phyloP scores from a whole-genome alignment of 2,888 invertebrate species.

The Thera britannica region DNA sequence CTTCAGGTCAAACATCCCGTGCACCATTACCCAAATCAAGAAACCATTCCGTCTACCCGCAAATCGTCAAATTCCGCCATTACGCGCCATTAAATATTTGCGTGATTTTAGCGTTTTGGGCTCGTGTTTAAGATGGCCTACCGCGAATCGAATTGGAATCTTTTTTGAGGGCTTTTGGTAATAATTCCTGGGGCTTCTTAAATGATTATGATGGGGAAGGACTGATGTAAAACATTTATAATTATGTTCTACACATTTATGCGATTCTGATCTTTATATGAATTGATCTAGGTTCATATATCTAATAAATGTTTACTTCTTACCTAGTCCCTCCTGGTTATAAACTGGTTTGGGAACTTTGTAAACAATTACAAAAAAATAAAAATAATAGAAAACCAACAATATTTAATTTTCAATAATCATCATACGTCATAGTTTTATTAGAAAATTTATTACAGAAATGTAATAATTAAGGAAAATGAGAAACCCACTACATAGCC shows the following conservation, averaged over 20 bases:
- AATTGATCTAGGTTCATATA: no score
- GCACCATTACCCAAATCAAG: slow-evolving; percentile 40
- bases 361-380: no score
- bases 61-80: slow-evolving; percentile 41
- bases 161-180: slow-evolving; percentile 5
- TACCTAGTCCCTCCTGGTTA: no score
- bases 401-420: no score
- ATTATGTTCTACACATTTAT: background rate
- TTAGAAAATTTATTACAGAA: no score
- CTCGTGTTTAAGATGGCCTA: slow-evolving; percentile 13
- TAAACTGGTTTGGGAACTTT: no score
- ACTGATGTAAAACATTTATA: background rate
- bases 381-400: no score
- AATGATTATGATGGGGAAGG: background rate
- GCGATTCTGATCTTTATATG: no score
- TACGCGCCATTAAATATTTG: slow-evolving; percentile 43
- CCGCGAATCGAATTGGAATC: slow-evolving; percentile 7
- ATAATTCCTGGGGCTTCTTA: background rate
- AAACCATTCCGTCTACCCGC: slow-evolving; percentile 32
- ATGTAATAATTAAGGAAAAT: no score
- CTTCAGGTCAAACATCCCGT: slow-evolving; percentile 30
- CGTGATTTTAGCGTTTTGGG: slow-evolving; percentile 23
- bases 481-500: no score
- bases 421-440: no score
- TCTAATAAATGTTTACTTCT: no score